Base-by-base conservation (phyloP, 2,888 invertebrate genomes). In the Netelia inedita region DNA sequence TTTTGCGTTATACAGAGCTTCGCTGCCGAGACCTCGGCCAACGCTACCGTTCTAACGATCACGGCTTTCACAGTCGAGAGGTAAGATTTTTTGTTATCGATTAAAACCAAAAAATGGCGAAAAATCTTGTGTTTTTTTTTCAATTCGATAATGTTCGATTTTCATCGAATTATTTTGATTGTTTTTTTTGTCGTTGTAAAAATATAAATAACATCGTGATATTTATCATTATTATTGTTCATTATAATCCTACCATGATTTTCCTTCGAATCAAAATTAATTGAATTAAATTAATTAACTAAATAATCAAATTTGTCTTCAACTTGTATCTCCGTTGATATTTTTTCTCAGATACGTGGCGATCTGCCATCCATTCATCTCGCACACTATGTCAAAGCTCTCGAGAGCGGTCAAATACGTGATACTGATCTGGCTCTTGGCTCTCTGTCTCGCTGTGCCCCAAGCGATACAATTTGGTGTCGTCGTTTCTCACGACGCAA, bases 31-130 rank as follows among this genome's bases (percentile, higher is more conserved):
- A 97, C 97, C n/a, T 96, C 97, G 0, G 96, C 97, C 21, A 97
- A 97, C 91, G 97, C 97, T 0, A 98, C 98, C 0, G 98, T 98
- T 1, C 94, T 97, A 85, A 97, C 97, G 11, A 98, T 98, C 90
- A 97, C 98, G 0, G 97, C 98, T 1, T 98, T 98, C 93, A 98
- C 97, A 0, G 96, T 98, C 14, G 98, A 98, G 93, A 95, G 98
- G 85, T 98, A 79, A 63, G 86, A 19, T 46, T 74, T 72, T 59
- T 55, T 59, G n/a, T 78, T 80, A 9, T 59, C 11, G 61, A 19
- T 6, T 5, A 55, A 1, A 53, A 53, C 10, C n/a, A 5, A 53
- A 53, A 53, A 53, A 53, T n/a, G 11, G 11, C 11, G 2, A 53
- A 9, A n/a, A 5, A 53, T 53, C 2, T 53, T 53, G 5, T 53